These are phyloP conservation scores for Ploceus nigricollis DNA, from an alignment of 2,113 vertebrate genomes.

Conservation along the genomic window DNA sequence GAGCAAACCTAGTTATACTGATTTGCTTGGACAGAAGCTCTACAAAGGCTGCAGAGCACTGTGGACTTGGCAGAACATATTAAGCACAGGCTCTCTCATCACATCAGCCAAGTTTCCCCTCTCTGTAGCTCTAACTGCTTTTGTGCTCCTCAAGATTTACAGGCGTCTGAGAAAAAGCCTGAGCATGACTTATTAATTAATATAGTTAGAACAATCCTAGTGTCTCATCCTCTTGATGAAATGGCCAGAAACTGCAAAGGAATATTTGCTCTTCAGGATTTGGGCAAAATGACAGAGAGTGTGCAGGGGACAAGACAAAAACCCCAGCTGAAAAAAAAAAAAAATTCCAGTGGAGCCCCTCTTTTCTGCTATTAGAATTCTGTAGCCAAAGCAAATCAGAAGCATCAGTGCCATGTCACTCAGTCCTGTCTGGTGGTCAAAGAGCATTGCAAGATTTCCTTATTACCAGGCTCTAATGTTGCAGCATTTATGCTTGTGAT, in stretches of 20 bases:
- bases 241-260: neutral
- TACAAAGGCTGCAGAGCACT: neutral
- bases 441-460: neutral
- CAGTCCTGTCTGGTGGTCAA: neutral
- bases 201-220: neutral
- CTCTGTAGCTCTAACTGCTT: neutral
- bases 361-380: neutral
- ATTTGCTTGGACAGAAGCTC: neutral
- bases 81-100: neutral
- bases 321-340: neutral
- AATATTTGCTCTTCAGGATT: neutral
- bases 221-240: neutral
- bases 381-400: neutral
- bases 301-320: neutral
- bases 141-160: neutral
- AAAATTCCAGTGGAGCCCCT: accelerated
- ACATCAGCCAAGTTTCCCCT: neutral
- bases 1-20: neutral
- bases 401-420: neutral
- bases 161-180: neutral
- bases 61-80: neutral
- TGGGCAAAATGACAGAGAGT: neutral
- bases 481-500: neutral
- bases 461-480: neutral
- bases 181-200: neutral